Percentiles rank a stretch among this genome's conserved stretches.
Evolutionary conservation across 1,140 invertebrate genomes (phyloP).

Genomic region (Acromyrmex echinatior): DNA sequence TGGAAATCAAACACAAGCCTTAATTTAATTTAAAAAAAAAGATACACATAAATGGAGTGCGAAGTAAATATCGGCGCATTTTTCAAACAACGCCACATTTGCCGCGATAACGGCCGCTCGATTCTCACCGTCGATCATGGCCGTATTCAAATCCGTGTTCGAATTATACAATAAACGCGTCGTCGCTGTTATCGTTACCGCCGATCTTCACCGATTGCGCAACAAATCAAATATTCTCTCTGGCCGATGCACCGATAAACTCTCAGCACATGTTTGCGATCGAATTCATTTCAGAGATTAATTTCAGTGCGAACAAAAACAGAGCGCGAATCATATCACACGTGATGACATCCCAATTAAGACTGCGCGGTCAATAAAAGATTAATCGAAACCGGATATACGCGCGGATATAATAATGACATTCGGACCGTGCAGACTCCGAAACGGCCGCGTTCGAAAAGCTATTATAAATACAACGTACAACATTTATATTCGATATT

Average conservation of each 20-base stretch:
- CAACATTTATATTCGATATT: constrained; percentile 24
- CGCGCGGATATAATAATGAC: constrained; percentile 19
- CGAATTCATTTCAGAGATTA: constrained; percentile 74
- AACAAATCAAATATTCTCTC: constrained; percentile 61
- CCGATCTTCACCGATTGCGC: constrained; percentile 62
- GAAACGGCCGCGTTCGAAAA: constrained; percentile 30
- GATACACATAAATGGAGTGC: constrained; percentile 36
- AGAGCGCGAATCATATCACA: constrained; percentile 14
- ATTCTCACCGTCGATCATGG: constrained; percentile 54
- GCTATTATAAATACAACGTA: constrained; percentile 23
- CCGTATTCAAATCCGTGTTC: constrained; percentile 56
- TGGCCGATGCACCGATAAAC: constrained; percentile 61
- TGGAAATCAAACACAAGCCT: constrained; percentile 51
- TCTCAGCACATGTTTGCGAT: constrained; percentile 62
- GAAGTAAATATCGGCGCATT: constrained; percentile 44
- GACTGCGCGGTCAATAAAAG: constrained; percentile 70
- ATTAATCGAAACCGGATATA: constrained; percentile 66
- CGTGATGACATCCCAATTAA: constrained; percentile 71
- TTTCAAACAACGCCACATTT: constrained; percentile 66
- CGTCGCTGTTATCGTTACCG: constrained; percentile 62
- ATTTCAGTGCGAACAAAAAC: constrained; percentile 62
- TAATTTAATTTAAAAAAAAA: constrained; percentile 49
- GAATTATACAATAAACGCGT: constrained; percentile 61
- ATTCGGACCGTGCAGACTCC: not conserved
- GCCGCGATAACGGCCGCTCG: constrained; percentile 62